Percentiles rank a stretch among this genome's conserved stretches.
These are phyloP conservation scores for Tenodera sinensis DNA, from an alignment of 2,888 invertebrate species.

Conservation along the genomic window DNA sequence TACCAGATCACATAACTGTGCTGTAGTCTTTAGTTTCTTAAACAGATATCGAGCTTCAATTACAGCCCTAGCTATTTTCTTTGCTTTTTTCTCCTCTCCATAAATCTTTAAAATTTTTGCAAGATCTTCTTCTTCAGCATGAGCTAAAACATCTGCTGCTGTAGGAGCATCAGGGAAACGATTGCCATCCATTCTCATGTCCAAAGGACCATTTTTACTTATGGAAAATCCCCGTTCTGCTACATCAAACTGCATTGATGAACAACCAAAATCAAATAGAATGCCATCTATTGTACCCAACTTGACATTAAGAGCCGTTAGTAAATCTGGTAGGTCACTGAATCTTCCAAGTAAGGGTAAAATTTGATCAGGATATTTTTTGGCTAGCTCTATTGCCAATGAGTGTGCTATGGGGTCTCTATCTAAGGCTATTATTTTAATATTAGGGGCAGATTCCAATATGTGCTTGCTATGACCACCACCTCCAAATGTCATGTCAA, in stretches of 20 bases:
- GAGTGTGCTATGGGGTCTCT: slow-evolving; percentile 79
- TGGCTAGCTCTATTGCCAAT: slow-evolving; percentile 61
- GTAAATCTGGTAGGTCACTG: slow-evolving; percentile 73
- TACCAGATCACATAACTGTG: slow-evolving; percentile 74
- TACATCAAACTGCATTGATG: slow-evolving; percentile 90
- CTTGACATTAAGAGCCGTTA: slow-evolving; percentile 56
- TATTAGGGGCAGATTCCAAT: slow-evolving; percentile 59
- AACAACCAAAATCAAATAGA: slow-evolving; percentile 90
- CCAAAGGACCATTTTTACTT: slow-evolving; percentile 79
- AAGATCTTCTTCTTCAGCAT: slow-evolving; percentile 72
- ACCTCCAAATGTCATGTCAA: slow-evolving; percentile 96
- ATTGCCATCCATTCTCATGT: slow-evolving; percentile 92
- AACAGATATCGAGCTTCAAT: slow-evolving; percentile 77
- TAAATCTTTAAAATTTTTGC: slow-evolving; percentile 83
- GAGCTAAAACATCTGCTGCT: slow-evolving; percentile 82
- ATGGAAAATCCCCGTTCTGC: slow-evolving; percentile 82
- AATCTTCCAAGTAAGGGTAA: slow-evolving; percentile 82
- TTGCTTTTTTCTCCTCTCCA: slow-evolving; percentile 85
- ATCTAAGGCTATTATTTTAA: slow-evolving; percentile 77
- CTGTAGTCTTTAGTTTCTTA: slow-evolving; percentile 73
- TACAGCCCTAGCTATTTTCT: slow-evolving; percentile 81
- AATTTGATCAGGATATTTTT: slow-evolving; percentile 65
- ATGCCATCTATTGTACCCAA: slow-evolving; percentile 77
- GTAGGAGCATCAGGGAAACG: slow-evolving; percentile 68
- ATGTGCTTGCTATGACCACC: slow-evolving; percentile 84